phyloP scores from a whole-genome alignment of 2,113 vertebrate genomes.

The Dermatemys mawii region DNA sequence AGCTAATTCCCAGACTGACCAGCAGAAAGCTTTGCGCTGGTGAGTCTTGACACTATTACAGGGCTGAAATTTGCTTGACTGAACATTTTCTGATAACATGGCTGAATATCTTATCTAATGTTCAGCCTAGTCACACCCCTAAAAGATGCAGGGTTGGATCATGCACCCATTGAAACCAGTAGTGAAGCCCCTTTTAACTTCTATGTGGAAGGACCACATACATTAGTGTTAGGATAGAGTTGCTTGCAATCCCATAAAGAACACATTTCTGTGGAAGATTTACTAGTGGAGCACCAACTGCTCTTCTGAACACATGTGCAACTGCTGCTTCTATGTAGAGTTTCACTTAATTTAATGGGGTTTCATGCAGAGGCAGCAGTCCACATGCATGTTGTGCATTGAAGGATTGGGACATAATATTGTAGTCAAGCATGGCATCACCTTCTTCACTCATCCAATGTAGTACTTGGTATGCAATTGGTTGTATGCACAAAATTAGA shows the following conservation, averaged over 20 bases:
- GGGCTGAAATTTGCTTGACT: neutral
- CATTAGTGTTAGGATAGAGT: neutral
- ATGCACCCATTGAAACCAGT: accelerated
- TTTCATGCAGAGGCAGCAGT: neutral
- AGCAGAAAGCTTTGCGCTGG: too few relatives aligned
- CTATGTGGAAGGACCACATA: neutral
- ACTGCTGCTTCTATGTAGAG: neutral
- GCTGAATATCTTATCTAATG: neutral
- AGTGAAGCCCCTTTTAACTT: neutral
- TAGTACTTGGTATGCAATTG: neutral
- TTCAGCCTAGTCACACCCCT: neutral
- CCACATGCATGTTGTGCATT: neutral
- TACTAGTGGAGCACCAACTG: neutral
- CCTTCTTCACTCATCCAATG: neutral
- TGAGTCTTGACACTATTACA: too few relatives aligned
- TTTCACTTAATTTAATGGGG: neutral
- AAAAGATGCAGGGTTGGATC: neutral
- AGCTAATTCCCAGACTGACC: too few relatives aligned
- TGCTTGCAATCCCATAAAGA: neutral
- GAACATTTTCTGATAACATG: accelerated
- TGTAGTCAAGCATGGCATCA: neutral
- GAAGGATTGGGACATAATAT: neutral
- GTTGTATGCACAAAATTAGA: neutral
- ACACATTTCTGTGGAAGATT: neutral
- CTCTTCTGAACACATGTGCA: neutral